A percentile compares a stretch with the other conserved stretches of the same genome.
phyloP scores from a whole-genome alignment of 2,888 invertebrate genomes.

The Callinectes sapidus region DNA sequence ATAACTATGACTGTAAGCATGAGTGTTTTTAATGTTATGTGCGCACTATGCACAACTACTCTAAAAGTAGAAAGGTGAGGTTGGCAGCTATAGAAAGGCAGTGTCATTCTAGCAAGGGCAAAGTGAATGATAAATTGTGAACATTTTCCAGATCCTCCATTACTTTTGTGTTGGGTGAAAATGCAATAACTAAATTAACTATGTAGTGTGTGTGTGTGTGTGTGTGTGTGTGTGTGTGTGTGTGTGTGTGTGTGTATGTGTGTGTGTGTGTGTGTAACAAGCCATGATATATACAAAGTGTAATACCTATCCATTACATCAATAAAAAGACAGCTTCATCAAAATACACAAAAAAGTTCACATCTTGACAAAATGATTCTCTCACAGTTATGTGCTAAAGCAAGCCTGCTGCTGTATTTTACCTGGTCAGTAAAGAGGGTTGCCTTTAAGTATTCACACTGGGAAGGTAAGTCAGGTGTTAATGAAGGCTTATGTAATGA shows the following conservation, averaged over 20 bases:
- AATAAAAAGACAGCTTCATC: slow-evolving; percentile 4
- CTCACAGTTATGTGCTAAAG: slow-evolving; percentile 23
- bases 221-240: too few relatives aligned
- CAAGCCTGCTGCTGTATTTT: slow-evolving; percentile 18
- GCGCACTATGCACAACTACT: background rate
- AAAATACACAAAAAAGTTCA: slow-evolving; percentile 25
- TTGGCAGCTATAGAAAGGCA: background rate
- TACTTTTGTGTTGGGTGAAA: background rate
- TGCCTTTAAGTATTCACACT: slow-evolving; percentile 67
- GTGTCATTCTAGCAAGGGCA: background rate
- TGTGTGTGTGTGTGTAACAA: background rate
- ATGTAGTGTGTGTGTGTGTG: too few relatives aligned
- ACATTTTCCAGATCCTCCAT: background rate
- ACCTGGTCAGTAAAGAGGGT: slow-evolving; percentile 65
- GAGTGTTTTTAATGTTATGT: background rate
- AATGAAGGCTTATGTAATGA: background rate
- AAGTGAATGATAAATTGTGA: slow-evolving; percentile 4
- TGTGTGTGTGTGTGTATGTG: too few relatives aligned
- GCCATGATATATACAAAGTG: background rate
- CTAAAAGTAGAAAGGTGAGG: background rate
- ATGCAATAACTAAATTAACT: background rate
- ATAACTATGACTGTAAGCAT: background rate
- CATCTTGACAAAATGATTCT: background rate
- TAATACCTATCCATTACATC: background rate
- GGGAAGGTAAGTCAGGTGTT: slow-evolving; percentile 53